These are phyloP conservation scores for Anarsia innoxiella DNA, from an alignment of 2,888 invertebrate genomes.

Conservation along the genomic window DNA sequence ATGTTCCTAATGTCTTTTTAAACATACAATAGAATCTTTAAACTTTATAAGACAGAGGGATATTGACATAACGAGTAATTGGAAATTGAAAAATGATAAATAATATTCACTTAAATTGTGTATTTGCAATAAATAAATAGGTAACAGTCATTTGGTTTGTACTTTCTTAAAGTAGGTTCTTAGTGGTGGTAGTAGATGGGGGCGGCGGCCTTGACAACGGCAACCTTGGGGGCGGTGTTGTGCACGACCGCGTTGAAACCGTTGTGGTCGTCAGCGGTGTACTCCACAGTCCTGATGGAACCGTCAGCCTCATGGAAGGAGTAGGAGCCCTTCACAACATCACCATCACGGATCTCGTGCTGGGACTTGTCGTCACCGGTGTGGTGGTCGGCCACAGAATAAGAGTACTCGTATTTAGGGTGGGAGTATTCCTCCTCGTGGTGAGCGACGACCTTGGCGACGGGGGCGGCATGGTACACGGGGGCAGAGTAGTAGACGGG, in stretches of 20 bases:
- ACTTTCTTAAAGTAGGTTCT: conserved; percentile 49
- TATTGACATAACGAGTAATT: too few species aligned
- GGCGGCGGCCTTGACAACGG: conserved; percentile 16
- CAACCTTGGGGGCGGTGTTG: conserved; percentile 14
- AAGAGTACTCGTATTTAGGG: conserved; percentile 65
- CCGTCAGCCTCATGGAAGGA: conserved; percentile 60
- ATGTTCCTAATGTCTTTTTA: too few species aligned
- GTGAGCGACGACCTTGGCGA: conserved; percentile 30
- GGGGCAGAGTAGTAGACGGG: conserved; percentile 23
- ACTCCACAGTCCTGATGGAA: conserved; percentile 52
- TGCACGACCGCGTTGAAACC: conserved; percentile 23
- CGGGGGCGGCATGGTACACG: conserved; percentile 12
- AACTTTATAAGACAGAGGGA: too few species aligned
- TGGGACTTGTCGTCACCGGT: conserved; percentile 72
- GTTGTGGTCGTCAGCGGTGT: conserved; percentile 54
- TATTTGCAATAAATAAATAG: conserved; percentile 28
- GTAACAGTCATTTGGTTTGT: conserved; percentile 19
- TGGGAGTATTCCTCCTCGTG: conserved; percentile 29
- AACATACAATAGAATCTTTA: too few species aligned
- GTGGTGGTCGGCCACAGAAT: conserved; percentile 73
- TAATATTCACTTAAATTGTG: conserved; percentile 16
- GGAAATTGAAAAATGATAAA: too few species aligned
- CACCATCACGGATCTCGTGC: conserved; percentile 39
- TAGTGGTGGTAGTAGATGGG: conserved; percentile 32
- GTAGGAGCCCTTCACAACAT: conserved; percentile 52